phyloP scores from a whole-genome alignment of 2,888 invertebrate genomes.

The Ichneumon xanthorius region DNA sequence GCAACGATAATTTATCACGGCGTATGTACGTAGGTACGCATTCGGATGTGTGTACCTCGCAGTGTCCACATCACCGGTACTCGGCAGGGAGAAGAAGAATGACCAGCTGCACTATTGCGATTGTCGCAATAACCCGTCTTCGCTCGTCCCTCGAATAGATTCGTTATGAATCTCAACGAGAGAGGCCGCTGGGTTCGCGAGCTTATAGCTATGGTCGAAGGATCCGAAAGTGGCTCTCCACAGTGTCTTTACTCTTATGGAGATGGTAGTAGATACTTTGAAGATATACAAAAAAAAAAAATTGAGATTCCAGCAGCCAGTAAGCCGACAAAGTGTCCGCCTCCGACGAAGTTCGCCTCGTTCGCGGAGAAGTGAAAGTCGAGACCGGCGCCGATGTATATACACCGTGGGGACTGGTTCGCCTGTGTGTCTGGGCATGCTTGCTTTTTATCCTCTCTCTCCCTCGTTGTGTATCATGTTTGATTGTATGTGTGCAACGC shows the following conservation, averaged over 20 bases:
- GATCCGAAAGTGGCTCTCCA: slow-evolving; percentile 37
- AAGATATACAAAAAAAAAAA: slow-evolving; percentile 29
- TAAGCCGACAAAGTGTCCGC: slow-evolving; percentile 67
- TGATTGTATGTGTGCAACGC: not conserved
- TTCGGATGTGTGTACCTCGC: not conserved
- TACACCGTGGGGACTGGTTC: slow-evolving; percentile 61
- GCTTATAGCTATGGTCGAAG: not conserved
- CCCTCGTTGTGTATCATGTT: not conserved
- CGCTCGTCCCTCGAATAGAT: slow-evolving; percentile 46
- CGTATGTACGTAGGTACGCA: not conserved
- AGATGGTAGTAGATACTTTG: slow-evolving; percentile 48
- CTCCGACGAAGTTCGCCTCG: slow-evolving; percentile 65
- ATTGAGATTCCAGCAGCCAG: slow-evolving; percentile 32
- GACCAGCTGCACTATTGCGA: slow-evolving; percentile 51
- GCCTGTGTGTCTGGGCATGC: slow-evolving; percentile 57
- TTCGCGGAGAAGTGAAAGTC: slow-evolving; percentile 68
- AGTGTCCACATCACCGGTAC: not conserved
- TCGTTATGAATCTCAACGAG: slow-evolving; percentile 55
- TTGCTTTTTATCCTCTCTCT: slow-evolving; percentile 1
- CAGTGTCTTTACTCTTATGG: not conserved
- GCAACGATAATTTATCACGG: slow-evolving; percentile 28
- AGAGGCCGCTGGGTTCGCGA: not conserved
- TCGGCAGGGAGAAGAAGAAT: not conserved
- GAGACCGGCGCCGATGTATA: slow-evolving; percentile 39
- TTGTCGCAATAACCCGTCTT: slow-evolving; percentile 45